phyloP scores from a whole-genome alignment of 2,888 invertebrate genomes.

The Diloba caeruleocephala region DNA sequence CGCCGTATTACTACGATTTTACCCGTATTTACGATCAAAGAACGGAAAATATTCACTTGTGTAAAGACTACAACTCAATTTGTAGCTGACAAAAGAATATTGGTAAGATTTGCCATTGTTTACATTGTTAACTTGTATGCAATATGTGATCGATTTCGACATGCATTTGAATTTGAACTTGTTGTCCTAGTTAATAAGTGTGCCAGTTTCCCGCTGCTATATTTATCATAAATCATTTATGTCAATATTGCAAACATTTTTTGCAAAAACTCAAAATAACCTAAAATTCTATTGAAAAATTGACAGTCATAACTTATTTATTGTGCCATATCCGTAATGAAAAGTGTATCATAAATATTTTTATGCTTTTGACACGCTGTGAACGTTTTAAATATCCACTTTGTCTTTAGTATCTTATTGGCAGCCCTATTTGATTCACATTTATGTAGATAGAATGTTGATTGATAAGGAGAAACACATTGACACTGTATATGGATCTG shows the following conservation, averaged over 20 bases:
- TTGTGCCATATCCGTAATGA: slow-evolving; percentile 31
- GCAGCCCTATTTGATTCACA: slow-evolving; percentile 37
- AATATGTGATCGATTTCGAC: slow-evolving; percentile 34
- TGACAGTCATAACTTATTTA: slow-evolving; percentile 18
- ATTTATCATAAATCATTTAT: slow-evolving; percentile 12
- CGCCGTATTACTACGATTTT: slow-evolving; percentile 77
- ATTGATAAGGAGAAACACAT: slow-evolving; percentile 16
- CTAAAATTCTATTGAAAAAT: slow-evolving; percentile 31
- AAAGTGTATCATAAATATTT: no score
- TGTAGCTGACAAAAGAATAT: slow-evolving; percentile 43
- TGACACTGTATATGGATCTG: slow-evolving; percentile 7
- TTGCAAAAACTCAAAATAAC: slow-evolving; percentile 29
- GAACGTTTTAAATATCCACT: slow-evolving; percentile 10
- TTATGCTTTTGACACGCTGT: slow-evolving; percentile 15
- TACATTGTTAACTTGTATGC: slow-evolving; percentile 35
- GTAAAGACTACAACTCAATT: slow-evolving; percentile 38
- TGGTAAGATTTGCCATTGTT: slow-evolving; percentile 54
- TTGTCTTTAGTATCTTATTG: slow-evolving; percentile 14
- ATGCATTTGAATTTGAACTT: slow-evolving; percentile 45
- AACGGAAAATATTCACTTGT: slow-evolving; percentile 51
- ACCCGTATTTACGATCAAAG: slow-evolving; percentile 67
- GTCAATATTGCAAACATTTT: slow-evolving; percentile 29
- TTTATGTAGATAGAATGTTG: slow-evolving; percentile 19
- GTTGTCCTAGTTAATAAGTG: slow-evolving; percentile 15
- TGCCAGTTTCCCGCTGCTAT: slow-evolving; percentile 12